Base-by-base conservation (phyloP, 2,888 invertebrate species). In the Ethmia dodecea region DNA sequence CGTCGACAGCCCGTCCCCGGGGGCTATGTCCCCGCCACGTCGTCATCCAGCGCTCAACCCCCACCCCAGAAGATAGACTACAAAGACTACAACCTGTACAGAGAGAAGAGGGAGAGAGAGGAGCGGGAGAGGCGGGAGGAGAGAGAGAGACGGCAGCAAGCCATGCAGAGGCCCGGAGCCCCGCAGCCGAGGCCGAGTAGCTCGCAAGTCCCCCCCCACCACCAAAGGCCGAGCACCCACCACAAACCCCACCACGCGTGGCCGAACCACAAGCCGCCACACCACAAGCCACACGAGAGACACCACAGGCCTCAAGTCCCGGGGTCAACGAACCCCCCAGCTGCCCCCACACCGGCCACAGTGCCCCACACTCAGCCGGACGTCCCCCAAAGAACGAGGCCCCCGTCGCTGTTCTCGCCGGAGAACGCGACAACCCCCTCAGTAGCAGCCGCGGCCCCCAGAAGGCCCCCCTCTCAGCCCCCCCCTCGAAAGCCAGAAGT, bases 361-460 rank as follows among this genome's bases (percentile, higher is more conserved):
- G n/a, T n/a, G n/a, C n/a, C n/a, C n/a, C n/a, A n/a, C n/a, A 33
- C n/a, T 24, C 15, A 24, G 5, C 53, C 33, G 46, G 54, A 46
- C 30, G 28, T 37, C 2, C 32, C 37, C 5, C 75, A 69, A 35
- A 56, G 78, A 24, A 86, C 88, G 12, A 75, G 89, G 30, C 87
- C 88, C 2, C 89, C 88, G 0, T 91, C 92, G 9, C 59, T 92
- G 18, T 92, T 92, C 62, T 91, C 91, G 2, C 91, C 92, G 0
- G 91, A 91, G 42, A 90, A 89, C 40, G 78, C 67, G 0, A 80
- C 57, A 40, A 31, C 48, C 38, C 20, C 48, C 30, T 35, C 49
- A 13, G 48, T 75, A 59, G 39, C 81, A 59, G 27, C 89, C 83
- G 42, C 66, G 84, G 35, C 33, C 15, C 14, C 32, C 5, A 43